A percentile compares a stretch with the other conserved stretches of the same genome.
phyloP scores from a whole-genome alignment of 2,113 vertebrate species.

The Struthio camelus region DNA sequence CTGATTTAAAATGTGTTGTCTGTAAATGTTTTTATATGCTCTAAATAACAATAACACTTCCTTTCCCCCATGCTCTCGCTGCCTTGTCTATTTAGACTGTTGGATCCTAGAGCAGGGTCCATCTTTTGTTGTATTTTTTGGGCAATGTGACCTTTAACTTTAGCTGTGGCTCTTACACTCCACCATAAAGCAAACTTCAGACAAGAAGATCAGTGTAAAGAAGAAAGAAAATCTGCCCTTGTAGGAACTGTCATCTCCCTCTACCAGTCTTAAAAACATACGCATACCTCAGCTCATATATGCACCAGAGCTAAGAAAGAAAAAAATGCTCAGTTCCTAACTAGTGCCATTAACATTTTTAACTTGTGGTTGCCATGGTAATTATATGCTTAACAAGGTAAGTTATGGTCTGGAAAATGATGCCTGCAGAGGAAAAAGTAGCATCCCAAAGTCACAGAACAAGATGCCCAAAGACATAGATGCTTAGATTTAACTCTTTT shows the following conservation, averaged over 20 bases:
- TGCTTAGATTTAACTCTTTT: background rate
- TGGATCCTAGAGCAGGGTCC: background rate
- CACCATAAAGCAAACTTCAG: background rate
- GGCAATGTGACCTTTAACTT: background rate
- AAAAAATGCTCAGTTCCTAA: background rate
- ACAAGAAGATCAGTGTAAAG: background rate
- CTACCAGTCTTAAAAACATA: background rate
- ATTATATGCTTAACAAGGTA: conserved; percentile 1
- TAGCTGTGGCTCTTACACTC: background rate
- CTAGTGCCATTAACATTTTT: background rate
- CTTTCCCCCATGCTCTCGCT: background rate
- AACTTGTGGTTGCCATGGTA: background rate
- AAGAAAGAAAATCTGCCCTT: background rate
- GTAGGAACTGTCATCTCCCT: background rate
- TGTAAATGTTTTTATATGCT: background rate
- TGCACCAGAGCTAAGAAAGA: background rate
- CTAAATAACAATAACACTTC: background rate
- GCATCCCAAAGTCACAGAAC: background rate
- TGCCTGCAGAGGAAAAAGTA: background rate
- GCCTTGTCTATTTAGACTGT: background rate
- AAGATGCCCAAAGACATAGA: background rate
- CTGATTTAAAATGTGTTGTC: background rate
- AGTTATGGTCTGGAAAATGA: background rate
- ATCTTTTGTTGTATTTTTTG: background rate
- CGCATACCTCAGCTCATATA: background rate